Conservation (phyloP, 2,888 invertebrate species). For the Apamea monoglypha region DNA sequence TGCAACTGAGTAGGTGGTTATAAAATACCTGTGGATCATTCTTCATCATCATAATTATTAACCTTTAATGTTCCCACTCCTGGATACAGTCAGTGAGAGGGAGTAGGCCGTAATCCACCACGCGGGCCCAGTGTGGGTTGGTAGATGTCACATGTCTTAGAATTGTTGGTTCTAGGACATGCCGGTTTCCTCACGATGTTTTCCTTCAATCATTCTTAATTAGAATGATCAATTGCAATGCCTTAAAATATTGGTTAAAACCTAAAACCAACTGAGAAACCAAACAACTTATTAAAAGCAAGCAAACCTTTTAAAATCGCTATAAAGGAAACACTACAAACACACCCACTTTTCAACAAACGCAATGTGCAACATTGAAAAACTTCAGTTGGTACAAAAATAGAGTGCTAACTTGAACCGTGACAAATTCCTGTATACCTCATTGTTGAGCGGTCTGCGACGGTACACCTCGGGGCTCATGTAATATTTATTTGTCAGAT, state of each 20-base stretch:
- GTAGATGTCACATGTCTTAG: neutral
- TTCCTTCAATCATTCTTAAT: too few relatives aligned
- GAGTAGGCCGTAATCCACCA: neutral
- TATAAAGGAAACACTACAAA: neutral
- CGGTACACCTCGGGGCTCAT: constrained; percentile 68
- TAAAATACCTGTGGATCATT: neutral
- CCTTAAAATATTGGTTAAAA: neutral
- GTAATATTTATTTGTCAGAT: constrained; percentile 79
- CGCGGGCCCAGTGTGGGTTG: neutral
- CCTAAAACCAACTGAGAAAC: neutral
- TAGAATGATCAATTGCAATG: neutral
- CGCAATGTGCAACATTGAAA: constrained; percentile 1
- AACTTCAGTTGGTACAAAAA: constrained; percentile 3
- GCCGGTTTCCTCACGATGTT: neutral
- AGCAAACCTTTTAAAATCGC: neutral
- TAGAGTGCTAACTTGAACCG: constrained; percentile 13
- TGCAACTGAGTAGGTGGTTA: neutral
- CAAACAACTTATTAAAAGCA: neutral
- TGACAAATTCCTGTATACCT: constrained; percentile 59
- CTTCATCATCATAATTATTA: neutral
- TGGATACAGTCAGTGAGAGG: too few relatives aligned
- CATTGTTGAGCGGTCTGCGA: constrained; percentile 39
- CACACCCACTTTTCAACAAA: neutral
- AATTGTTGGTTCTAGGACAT: neutral
- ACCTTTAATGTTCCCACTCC: neutral